A percentile compares a stretch with the other conserved stretches of the same genome.
Evolutionary conservation across 2,797 vertebrate species (phyloP).

Genomic region (Mus caroli): DNA sequence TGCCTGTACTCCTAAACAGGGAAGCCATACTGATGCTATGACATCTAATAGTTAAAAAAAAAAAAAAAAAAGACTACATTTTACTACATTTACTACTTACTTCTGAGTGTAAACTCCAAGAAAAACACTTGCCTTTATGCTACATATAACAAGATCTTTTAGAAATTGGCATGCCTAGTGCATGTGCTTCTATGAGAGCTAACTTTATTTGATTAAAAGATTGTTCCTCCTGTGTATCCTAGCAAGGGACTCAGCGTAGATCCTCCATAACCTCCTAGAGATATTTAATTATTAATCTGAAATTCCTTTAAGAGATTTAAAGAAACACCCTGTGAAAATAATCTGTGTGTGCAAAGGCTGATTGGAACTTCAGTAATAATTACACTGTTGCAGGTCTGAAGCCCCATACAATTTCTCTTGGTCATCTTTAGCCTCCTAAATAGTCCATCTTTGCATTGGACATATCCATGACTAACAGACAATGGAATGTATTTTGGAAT

Average conservation of each 20-base stretch:
- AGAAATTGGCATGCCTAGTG: not conserved
- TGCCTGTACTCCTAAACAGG: not conserved
- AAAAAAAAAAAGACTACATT: not conserved
- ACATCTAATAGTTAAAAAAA: not conserved
- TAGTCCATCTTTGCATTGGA: not conserved
- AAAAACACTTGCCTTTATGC: not conserved
- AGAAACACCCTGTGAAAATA: not conserved
- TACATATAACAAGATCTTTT: not conserved
- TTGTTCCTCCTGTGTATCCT: not conserved
- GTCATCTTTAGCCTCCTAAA: not conserved
- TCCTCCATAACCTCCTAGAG: not conserved
- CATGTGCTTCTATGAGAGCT: not conserved
- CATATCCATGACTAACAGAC: not conserved
- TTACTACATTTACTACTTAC: not conserved
- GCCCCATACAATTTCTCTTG: not conserved
- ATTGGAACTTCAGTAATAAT: not conserved
- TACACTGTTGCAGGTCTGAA: not conserved
- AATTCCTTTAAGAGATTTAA: not conserved
- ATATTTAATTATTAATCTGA: not conserved
- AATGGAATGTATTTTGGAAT: not conserved
- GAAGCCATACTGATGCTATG: not conserved
- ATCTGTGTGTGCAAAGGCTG: not conserved
- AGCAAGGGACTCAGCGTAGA: not conserved
- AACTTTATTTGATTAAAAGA: not conserved
- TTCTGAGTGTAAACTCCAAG: not conserved